Base-by-base conservation (phyloP, 2,113 vertebrate genomes). In the Nesospiza acunhae region DNA sequence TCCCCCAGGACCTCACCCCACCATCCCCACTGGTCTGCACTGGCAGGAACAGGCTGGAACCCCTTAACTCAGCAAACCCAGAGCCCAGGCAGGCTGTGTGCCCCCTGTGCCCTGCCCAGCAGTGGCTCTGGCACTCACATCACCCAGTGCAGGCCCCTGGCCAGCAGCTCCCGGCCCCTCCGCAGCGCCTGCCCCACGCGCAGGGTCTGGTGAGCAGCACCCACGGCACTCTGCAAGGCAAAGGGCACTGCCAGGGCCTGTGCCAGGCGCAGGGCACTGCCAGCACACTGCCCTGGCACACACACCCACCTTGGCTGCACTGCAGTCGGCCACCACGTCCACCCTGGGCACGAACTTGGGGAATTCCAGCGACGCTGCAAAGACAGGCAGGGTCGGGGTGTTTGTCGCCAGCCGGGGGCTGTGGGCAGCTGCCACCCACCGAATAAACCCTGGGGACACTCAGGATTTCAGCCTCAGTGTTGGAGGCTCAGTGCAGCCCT, bases 141-240 rank as follows among this genome's bases (percentile, higher is more conserved):
- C 56, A 98, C 97, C 98, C 98, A 98, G 95, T 98, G 98, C 26
- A 98, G 98, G 21, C 99, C 99, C 59, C 98, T 98, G 10, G 98
- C 98, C 53, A 98, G 97, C 63, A 99, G 89, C 67, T 99, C 98
- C 94, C 97, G 93, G 93, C 97, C 98, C 2, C 80, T 91, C 87
- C 97, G 96, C 94, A 99, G 96, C 27, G 96, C 80, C 35, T 14
- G 89, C 1, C 98, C 96, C 64, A 98, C 97, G 88, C 98, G 97
- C 94, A 99, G 96, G 15, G 98, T 98, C 97, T 99, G 99, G 96
- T 99, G 98, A 52, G 98, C 98, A 1, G 98, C 98, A 2, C 98
- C 98, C 53, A 99, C 84, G 9, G 98, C 96, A 1, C 94, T 97
- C 99, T 99, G 96, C 60, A 86, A 91, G 30, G 92, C 35, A 89